Evolutionary conservation across 2,888 invertebrate genomes (phyloP).

Genomic region (Mythimna pallens): DNA sequence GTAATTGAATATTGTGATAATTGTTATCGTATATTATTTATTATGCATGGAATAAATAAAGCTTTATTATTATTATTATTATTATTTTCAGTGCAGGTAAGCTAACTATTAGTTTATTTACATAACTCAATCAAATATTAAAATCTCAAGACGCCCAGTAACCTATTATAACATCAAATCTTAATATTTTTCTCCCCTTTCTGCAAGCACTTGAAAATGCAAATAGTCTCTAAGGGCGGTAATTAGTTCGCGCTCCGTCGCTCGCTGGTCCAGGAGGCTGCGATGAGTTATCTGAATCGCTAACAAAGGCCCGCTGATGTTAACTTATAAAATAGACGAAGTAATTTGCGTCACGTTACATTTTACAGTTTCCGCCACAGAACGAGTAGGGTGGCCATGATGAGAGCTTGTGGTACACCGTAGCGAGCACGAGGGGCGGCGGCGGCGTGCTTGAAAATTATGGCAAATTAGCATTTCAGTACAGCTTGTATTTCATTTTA

Average conservation of each 20-base stretch:
- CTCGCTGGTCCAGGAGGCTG: conserved; percentile 34
- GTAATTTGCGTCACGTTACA: conserved; percentile 78
- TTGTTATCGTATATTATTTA: too few species aligned
- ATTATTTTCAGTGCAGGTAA: too few species aligned
- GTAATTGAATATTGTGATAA: too few species aligned
- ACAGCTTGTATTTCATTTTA: not conserved
- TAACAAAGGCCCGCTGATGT: conserved; percentile 65
- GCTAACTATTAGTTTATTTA: not conserved
- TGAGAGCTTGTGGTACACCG: conserved; percentile 13
- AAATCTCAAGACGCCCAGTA: not conserved
- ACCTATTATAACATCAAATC: not conserved
- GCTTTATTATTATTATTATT: too few species aligned
- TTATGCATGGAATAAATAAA: too few species aligned
- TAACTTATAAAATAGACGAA: conserved; percentile 77
- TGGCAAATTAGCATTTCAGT: not conserved
- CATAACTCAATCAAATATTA: not conserved
- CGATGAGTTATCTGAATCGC: conserved; percentile 67
- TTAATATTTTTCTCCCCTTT: conserved; percentile 6
- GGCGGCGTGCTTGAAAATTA: not conserved
- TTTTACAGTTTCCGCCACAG: conserved; percentile 73
- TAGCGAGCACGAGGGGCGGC: not conserved
- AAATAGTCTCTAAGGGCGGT: conserved; percentile 42
- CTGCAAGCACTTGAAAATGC: conserved; percentile 22
- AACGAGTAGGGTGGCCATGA: conserved; percentile 59
- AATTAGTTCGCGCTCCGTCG: conserved; percentile 48